Evolutionary conservation across 2,797 vertebrate species (phyloP), one percentile per base, ranked within the genome.

Genomic region (Protosalanx chinensis): DNA sequence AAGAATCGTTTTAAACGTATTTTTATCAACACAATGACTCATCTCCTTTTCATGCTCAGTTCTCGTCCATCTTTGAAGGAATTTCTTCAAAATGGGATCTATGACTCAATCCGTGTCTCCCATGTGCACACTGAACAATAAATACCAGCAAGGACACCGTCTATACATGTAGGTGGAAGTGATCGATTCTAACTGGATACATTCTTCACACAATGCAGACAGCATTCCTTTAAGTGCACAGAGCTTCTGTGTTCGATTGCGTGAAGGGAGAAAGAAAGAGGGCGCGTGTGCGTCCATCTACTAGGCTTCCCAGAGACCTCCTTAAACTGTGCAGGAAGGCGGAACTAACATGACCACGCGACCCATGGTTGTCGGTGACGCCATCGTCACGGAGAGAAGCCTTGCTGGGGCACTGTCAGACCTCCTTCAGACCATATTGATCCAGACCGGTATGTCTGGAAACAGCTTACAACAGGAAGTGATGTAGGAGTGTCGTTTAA

Each of bases 271-370:
- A 72, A 20, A 41, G 35, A 8, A 37, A 46, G 12, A 51, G 37
- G 5, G 51, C 3, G 82, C 85, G 81, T 79, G 79, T 79, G 79
- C 71, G 79, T 80, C 77, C 72, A 33, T 62, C 53, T 10, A 15
- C 7, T 62, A n/a, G 30, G 66, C 77, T 86, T 91, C 81, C 84
- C 75, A 84, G 87, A 93, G 88, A 87, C 88, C 84, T 91, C 88
- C 89, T 92, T 92, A 90, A 92, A 90, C 79, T 91, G 91, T 88
- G 91, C 92, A 93, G 78, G 86, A 79, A 83, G 84, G 85, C 90
- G 57, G 91, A 85, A 90, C 86, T 93, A 94, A 93, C 89, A 78
- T 81, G 86, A 77, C 85, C 82, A 81, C 71, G 79, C 76, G 77
- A 88, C 74, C 81, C 72, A 84, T 84, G 71, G 74, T 79, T 81